Conservation (phyloP, 2,113 vertebrate genomes). For the Zosterops pallidus region DNA sequence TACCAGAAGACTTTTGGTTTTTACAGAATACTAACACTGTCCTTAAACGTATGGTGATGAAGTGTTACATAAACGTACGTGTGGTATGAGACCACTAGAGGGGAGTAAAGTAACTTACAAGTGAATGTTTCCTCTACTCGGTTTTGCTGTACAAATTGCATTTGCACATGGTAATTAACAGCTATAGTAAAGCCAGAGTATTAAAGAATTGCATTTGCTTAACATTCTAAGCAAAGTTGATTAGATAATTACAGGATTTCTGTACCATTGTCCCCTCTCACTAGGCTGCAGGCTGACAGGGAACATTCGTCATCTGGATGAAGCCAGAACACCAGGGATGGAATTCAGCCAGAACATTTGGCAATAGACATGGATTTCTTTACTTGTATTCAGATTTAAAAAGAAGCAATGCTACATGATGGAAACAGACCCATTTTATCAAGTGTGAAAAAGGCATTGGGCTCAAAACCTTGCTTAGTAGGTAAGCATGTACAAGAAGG, state of each 20-base stretch:
- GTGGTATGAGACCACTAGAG: conserved; percentile 69
- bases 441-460: neutral
- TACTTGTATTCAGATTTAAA: conserved; percentile 27
- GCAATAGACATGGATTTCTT: conserved; percentile 48
- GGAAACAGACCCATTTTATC: conserved; percentile 39
- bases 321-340: conserved; percentile 45
- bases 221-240: conserved; percentile 54
- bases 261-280: conserved; percentile 49
- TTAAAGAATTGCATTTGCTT: conserved; percentile 61
- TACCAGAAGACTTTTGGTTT: neutral
- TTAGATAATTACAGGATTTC: conserved; percentile 64
- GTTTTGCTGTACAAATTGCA: conserved; percentile 29
- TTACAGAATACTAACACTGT: neutral
- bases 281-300: conserved; percentile 56
- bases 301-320: conserved; percentile 51
- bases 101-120: conserved; percentile 73
- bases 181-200: conserved; percentile 39
- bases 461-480: neutral
- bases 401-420: neutral
- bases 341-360: conserved; percentile 43
- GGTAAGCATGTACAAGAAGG: neutral
- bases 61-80: conserved; percentile 5
- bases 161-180: conserved; percentile 55
- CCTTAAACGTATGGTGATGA: neutral
- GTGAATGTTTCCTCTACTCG: neutral